Conservation (phyloP, 2,113 vertebrate species). For the Oxyruncus cristatus region DNA sequence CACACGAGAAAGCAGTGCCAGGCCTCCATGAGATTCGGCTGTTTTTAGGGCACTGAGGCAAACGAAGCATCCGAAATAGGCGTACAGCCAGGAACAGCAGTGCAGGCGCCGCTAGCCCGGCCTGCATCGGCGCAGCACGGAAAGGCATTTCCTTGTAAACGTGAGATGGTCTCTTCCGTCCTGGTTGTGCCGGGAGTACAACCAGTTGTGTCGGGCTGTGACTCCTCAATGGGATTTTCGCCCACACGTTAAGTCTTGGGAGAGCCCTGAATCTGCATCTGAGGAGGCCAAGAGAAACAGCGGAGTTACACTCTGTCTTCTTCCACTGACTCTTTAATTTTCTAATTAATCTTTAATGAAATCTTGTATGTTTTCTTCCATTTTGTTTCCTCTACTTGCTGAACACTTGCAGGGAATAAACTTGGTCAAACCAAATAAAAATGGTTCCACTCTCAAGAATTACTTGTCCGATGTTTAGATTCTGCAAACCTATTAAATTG, state of each 20-base stretch:
- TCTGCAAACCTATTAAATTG: neutral
- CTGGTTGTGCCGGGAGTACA: too few species aligned
- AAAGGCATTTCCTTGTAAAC: rapidly evolving
- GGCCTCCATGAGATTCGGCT: rapidly evolving
- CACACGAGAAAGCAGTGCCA: rapidly evolving
- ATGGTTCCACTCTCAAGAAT: rapidly evolving
- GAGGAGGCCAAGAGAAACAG: neutral
- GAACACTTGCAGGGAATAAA: neutral
- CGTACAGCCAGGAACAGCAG: rapidly evolving
- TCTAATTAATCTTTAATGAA: neutral
- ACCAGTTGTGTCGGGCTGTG: neutral
- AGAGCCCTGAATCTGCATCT: rapidly evolving
- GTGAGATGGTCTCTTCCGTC: rapidly evolving
- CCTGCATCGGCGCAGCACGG: rapidly evolving
- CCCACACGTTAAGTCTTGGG: rapidly evolving
- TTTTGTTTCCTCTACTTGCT: neutral
- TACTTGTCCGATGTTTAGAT: neutral
- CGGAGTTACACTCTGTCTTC: rapidly evolving
- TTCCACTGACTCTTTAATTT: neutral
- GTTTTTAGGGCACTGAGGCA: rapidly evolving
- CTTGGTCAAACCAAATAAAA: neutral
- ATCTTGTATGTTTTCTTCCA: rapidly evolving
- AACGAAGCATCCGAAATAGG: rapidly evolving
- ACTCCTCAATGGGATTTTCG: rapidly evolving
- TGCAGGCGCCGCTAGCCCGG: rapidly evolving